Percentiles rank a stretch among this genome's conserved stretches.
Conservation (phyloP, 2,113 vertebrate species). For the Trogon surrucura region DNA sequence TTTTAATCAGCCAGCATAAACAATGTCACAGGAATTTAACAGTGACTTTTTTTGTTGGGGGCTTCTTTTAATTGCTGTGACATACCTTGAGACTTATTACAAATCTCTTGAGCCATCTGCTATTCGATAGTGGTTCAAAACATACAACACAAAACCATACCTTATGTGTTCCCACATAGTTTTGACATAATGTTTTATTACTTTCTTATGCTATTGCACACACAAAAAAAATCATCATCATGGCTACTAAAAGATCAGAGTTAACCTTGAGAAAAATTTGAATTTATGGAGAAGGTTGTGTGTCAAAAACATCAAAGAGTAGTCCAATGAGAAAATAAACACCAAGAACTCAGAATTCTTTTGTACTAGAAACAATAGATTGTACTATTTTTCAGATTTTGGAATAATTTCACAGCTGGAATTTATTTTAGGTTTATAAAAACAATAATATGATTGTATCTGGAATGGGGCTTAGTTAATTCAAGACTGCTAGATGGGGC, state of each 20-base stretch:
- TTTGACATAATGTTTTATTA: slow-evolving; percentile 10
- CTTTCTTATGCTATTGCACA: neutral
- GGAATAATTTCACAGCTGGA: neutral
- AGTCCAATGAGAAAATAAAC: neutral
- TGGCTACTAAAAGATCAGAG: neutral
- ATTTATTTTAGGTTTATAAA: neutral
- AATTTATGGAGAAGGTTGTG: neutral
- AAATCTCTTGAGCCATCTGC: slow-evolving; percentile 57
- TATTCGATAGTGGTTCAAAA: slow-evolving; percentile 9
- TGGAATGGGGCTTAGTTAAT: neutral
- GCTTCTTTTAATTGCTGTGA: slow-evolving; percentile 49
- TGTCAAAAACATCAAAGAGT: neutral
- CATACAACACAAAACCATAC: slow-evolving; percentile 6
- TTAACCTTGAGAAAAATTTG: slow-evolving; percentile 2
- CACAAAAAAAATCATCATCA: neutral
- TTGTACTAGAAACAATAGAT: neutral
- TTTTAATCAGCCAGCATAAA: neutral
- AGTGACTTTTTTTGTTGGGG: slow-evolving; percentile 30
- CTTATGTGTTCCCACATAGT: slow-evolving; percentile 21
- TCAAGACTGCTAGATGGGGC: neutral
- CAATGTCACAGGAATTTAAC: neutral
- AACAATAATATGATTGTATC: neutral
- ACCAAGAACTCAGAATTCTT: neutral
- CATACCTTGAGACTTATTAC: slow-evolving; percentile 59
- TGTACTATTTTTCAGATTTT: neutral